Base-by-base conservation (phyloP, 2,888 invertebrate genomes). In the Anthophora plumipes region DNA sequence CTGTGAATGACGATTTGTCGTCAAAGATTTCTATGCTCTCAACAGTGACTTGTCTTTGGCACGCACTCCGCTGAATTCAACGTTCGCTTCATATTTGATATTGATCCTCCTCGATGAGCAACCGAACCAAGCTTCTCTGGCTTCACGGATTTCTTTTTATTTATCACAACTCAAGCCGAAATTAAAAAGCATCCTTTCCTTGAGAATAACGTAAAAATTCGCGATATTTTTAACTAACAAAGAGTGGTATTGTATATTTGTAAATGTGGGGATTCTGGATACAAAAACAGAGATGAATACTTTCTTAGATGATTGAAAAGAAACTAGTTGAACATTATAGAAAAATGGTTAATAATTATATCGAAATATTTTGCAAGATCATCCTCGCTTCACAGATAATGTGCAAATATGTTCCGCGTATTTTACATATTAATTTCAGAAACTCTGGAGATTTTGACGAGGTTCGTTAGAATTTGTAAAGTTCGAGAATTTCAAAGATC, bases 21-120 rank as follows among this genome's bases (percentile, higher is more conserved):
- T 77, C 41, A 43, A 73, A 67, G 52, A 54, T 39, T 60, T 61
- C 60, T 17, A 39, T n/a, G 48, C 60, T 61, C 39, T 39, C 46
- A 39, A 57, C 46, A 50, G 31, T 20, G 63, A 67, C 67, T 77
- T 77, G 67, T 74, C 74, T 74, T 54, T 67, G 67, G 43, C 48
- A 54, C 60, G 77, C 67, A 61, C 54, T 61, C 46, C 39, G 50
- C 52, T 61, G 59, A 22, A 41, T 22, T 60, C 55, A 43, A 52
- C 59, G 52, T 66, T 46, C 60, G 59, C 25, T 60, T 66, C 52
- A 61, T 67, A 73, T 61, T 67, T 61, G 67, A 67, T 74, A 60
- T 66, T 52, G 72, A 73, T 67, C 39, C 31, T 43, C 17, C 20
- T 55, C 46, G 46, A 61, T 54, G 60, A 54, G 46, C 69, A 22